Base-by-base conservation (phyloP, 2,888 invertebrate species). In the Aproaerema taeniolella region DNA sequence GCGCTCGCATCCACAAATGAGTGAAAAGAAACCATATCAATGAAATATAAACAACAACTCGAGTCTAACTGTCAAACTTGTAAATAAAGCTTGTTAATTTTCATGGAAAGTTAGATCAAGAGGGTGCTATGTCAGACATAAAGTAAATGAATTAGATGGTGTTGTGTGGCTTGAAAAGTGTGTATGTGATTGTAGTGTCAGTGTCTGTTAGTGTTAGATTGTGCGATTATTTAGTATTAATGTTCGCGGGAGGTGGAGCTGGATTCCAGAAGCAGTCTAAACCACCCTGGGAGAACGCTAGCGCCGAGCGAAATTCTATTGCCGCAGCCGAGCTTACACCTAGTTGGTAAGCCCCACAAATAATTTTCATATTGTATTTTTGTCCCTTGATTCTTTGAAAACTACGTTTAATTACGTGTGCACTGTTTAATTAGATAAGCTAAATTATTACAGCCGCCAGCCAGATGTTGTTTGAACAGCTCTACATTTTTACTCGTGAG, bases 161-260 rank as follows among this genome's bases (percentile, higher is more conserved):
- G 38, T 38, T 29, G n/a, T 30, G 31, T 28, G 26, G 35, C 38
- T 32, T 41, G 33, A 31, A 43, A 47, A 39, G 39, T 24, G 46
- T 34, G 26, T 38, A 28, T 39, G 43, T 53, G 50, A 39, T 42
- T 14, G 38, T 39, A 37, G 42, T 44, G 44, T 31, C 5, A 12
- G 43, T 38, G 31, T 30, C 42, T 8, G 29, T 38, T 39, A 30
- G 41, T 43, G 45, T 38, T 33, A 38, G 38, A 45, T 49, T 44
- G 39, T 40, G 42, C 37, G 43, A 28, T 38, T 43, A 47, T 24
- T 38, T 45, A 15, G 50, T 40, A 48, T 61, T 59, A 49, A 83
- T 83, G 83, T 82, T 83, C 45, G 82, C 82, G 51, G 81, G 82
- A 2, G 81, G 81, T 6, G 82, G 81, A 15, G 81, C 82, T 7